Evolutionary conservation across 2,888 invertebrate species (phyloP).

Genomic region (Lepeophtheirus nordmannii): DNA sequence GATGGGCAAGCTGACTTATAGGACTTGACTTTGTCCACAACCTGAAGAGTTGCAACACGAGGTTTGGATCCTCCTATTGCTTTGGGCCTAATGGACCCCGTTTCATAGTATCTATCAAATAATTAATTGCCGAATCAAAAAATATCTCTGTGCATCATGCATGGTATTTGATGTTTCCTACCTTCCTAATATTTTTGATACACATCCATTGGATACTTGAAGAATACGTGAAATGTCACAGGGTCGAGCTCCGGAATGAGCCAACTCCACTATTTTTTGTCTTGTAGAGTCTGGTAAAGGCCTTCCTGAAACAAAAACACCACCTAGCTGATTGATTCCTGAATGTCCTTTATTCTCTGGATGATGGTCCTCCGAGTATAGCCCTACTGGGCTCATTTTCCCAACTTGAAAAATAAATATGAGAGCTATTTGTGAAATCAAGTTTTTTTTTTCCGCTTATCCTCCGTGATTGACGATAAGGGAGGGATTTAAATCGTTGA

Average conservation of each 20-base stretch:
- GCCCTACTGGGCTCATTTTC: background rate
- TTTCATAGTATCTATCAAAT: slow-evolving; percentile 22
- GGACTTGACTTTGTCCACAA: slow-evolving; percentile 9
- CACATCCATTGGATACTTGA: slow-evolving; percentile 96
- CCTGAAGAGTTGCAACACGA: slow-evolving; percentile 17
- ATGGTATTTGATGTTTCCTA: slow-evolving; percentile 36
- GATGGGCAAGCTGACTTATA: slow-evolving; percentile 23
- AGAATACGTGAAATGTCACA: slow-evolving; percentile 96
- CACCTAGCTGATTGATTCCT: slow-evolving; percentile 94
- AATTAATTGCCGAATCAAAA: background rate
- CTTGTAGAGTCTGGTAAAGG: slow-evolving; percentile 87
- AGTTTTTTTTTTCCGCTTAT: too few relatives aligned
- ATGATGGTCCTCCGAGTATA: background rate
- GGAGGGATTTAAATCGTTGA: too few relatives aligned
- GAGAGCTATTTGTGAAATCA: too few relatives aligned
- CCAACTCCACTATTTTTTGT: slow-evolving; percentile 90
- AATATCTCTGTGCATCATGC: background rate
- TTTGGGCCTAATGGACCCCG: slow-evolving; percentile 23
- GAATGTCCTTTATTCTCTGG: slow-evolving; percentile 57
- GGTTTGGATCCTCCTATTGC: slow-evolving; percentile 25
- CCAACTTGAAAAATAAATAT: background rate
- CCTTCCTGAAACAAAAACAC: slow-evolving; percentile 90
- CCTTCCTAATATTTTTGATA: slow-evolving; percentile 95
- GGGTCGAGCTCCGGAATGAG: slow-evolving; percentile 82
- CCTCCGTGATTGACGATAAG: too few relatives aligned